Evolutionary conservation across 1,140 invertebrate species (phyloP), one percentile per base, ranked within the genome.

Genomic region (Drosophila pallidifrons): DNA sequence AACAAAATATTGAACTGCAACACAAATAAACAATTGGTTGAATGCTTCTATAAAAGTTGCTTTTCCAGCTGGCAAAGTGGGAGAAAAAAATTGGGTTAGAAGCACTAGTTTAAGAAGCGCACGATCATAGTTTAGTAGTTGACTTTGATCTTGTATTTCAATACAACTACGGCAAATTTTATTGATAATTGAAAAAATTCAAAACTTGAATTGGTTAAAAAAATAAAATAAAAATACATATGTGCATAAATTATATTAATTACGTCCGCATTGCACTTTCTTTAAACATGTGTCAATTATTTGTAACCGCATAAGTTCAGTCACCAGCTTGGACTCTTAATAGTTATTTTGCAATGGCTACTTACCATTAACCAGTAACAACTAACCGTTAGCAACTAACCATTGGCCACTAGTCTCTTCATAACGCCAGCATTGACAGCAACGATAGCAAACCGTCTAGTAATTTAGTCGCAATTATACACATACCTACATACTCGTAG

Each of bases 391-490:
- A 38, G 35, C 35, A 10, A 38, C 7, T 38, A 81, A 81, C 79
- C 61, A 77, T 63, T 67, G 64, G 54, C 71, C 35, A 10, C 35
- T 38, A 11, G 35, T 10, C 7, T 38, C 8, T 38, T 8, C 35
- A 38, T 10, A 10, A 10, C 5, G 30, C 7, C 35, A 11, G 35
- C 35, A 10, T 11, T 10, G 35, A 10, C 35, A 38, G 8, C 35
- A 38, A 38, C 35, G 80, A 88, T 38, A 74, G 54, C 61, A 68
- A 79, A 61, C 54, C 30, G 7, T 32, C 30, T 51, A 63, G 55
- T 73, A 88, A 82, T 80, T 83, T 77, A 30, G 49, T 66, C 16
- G 25, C 77, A 85, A 83, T 85, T 85, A 81, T 67, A 63, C 61
- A 38, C 45, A 16, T 46, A 46, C 7, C 4, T 15, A 15, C 11